Evolutionary conservation across 2,888 invertebrate genomes (phyloP), one percentile per base, ranked within the genome.

Genomic region (Lasioglossum marginatum): DNA sequence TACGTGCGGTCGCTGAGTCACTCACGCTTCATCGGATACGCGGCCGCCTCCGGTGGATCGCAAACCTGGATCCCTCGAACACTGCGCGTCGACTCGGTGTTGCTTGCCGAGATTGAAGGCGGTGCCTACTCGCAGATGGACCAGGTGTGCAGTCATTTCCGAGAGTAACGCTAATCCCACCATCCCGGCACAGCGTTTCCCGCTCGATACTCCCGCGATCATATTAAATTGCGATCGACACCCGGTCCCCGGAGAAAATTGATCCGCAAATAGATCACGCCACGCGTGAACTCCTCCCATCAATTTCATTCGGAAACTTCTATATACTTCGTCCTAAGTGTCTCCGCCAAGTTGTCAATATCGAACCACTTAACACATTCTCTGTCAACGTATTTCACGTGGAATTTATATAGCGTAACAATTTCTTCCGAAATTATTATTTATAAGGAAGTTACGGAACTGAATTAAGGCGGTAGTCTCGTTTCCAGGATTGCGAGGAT

Each of bases 1-100:
- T 79, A 72, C 31, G 68, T 63, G 77, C 31, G 72, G 63, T 48
- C 79, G 75, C 14, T 6, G 43, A 43, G 40, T 76, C 70, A 43
- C 80, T 79, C 43, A 37, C 81, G 74, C 76, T 66, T 37, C 72
- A 45, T 40, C 79, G 52, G 70, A 70, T 82, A 74, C 70, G 45
- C 31, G 57, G 66, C 79, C 60, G 66, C 66, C n/a, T 57, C 40
- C 14, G 57, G 34, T 37, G 12, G 72, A 73, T 81, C 71, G 45
- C 34, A 40, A 75, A 82, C 77, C 37, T 37, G 37, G 66, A 37
- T 34, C 34, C 23, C 66, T 68, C 16, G 63, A 23, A 68, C 66
- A 37, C 37, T 37, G 37, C 66, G 37, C 66, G 66, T 68, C 66
- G 66, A 23, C 37, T 68, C 34, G 31, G 23, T 23, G 66, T 68